phyloP scores from a whole-genome alignment of 2,888 invertebrate genomes.

The Tuta absoluta region DNA sequence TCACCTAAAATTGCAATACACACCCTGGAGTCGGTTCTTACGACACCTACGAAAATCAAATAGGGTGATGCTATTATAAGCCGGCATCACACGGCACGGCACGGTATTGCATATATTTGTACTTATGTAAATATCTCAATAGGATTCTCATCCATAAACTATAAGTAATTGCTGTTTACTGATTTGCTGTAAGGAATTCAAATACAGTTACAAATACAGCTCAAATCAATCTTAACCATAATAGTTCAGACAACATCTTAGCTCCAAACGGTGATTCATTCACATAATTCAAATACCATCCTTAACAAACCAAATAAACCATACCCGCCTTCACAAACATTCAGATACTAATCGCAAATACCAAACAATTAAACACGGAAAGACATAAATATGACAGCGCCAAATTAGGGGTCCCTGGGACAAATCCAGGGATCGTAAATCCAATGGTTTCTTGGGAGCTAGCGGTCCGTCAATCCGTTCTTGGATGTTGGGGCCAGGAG shows the following conservation, averaged over 20 bases:
- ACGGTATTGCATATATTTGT: too few species aligned
- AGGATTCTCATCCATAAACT: too few species aligned
- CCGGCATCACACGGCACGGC: too few species aligned
- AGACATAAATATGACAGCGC: constrained; percentile 31
- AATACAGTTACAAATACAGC: neutral
- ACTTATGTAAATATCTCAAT: too few species aligned
- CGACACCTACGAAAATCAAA: too few species aligned
- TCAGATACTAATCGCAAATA: constrained; percentile 16
- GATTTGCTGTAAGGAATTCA: too few species aligned
- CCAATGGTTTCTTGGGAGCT: constrained; percentile 32
- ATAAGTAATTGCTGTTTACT: too few species aligned
- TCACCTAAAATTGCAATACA: too few species aligned
- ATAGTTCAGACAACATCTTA: neutral
- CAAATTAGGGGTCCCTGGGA: constrained; percentile 30
- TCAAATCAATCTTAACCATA: neutral
- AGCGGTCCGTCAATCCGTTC: constrained; percentile 31
- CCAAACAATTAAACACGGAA: constrained; percentile 21
- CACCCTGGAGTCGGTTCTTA: too few species aligned
- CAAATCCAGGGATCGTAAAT: constrained; percentile 31
- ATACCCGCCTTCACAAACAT: neutral
- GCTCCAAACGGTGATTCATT: neutral
- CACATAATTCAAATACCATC: neutral
- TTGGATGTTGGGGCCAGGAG: constrained; percentile 38
- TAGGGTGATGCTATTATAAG: too few species aligned
- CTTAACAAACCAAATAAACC: constrained; percentile 8